Base-by-base conservation (phyloP, 2,797 vertebrate genomes). In the Zenarchopterus dispar region DNA sequence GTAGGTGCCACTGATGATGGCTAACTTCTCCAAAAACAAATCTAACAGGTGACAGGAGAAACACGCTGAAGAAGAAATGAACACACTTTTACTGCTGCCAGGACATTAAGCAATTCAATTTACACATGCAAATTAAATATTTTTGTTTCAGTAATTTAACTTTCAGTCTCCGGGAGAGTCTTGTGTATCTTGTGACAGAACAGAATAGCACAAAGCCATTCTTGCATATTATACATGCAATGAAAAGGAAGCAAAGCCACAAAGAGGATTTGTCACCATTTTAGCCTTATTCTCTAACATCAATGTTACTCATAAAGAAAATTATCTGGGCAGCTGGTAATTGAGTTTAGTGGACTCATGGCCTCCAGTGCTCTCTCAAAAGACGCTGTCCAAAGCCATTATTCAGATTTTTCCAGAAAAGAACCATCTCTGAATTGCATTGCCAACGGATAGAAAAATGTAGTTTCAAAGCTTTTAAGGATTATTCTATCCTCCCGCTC, bases 341-440 rank as follows among this genome's bases (percentile, higher is more conserved):
- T 82, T 80, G 70, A 80, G 78, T 87, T 81, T 80, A 65, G 70
- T 80, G 53, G 67, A 45, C 55, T 76, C 54, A 10, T 73, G 61
- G 73, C 76, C 78, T 76, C 65, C 54, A 56, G 73, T 75, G 60
- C 28, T 42, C 60, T 83, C 69, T 86, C 64, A 75, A 67, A 69
- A 73, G 74, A 75, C 63, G 57, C 75, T 54, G 80, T 83, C 82
- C 75, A 79, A 77, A 76, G 66, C 75, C 67, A 84, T 84, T 83
- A 81, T 74, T 88, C 60, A 62, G 48, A 84, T 78, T 78, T n/a
- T 63, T 76, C 56, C 76, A 64, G 67, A 82, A 88, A 80, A 81
- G 71, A 85, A 39, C 36, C 72, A 82, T 85, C 70, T 67, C 72
- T 66, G 56, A 80, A 80, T 64, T 52, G 48, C 54, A 61, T 55